A percentile compares a stretch with the other conserved stretches of the same genome.
These are phyloP conservation scores for Wasmannia auropunctata DNA, from an alignment of 1,140 invertebrate species.

Conservation along the genomic window DNA sequence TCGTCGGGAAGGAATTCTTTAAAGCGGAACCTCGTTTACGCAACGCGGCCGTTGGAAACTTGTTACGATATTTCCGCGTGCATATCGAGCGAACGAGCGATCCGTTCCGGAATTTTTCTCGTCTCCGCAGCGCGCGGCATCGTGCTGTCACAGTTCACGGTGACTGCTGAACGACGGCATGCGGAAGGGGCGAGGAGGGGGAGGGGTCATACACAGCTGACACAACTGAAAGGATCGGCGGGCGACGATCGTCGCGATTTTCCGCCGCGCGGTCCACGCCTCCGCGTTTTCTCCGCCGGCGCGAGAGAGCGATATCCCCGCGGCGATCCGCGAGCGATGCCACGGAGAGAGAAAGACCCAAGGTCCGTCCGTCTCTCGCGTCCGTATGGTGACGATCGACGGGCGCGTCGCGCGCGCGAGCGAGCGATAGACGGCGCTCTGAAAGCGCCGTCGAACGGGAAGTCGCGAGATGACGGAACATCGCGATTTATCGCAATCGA, in stretches of 20 bases:
- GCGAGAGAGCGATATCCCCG: neutral
- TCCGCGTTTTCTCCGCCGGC: neutral
- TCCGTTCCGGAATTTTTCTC: neutral
- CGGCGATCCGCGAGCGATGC: neutral
- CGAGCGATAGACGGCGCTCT: neutral
- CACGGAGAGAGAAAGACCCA: neutral
- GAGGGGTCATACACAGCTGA: neutral
- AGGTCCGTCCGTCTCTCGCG: neutral
- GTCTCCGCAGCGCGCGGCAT: neutral
- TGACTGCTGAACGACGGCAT: neutral
- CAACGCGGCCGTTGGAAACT: no score
- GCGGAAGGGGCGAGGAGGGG: neutral
- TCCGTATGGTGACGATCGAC: conserved; percentile 33
- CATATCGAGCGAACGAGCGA: neutral
- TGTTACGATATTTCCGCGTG: neutral
- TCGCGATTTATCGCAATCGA: neutral
- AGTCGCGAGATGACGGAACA: neutral
- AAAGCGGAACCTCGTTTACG: neutral
- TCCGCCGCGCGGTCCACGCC: neutral
- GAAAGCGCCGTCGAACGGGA: neutral
- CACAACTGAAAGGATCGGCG: no score
- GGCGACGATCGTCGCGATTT: neutral
- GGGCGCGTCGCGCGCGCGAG: neutral
- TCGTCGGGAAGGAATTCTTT: neutral
- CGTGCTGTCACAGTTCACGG: neutral